Base-by-base conservation (phyloP, 2,797 vertebrate genomes). In the Enteromius thamalakanensis region DNA sequence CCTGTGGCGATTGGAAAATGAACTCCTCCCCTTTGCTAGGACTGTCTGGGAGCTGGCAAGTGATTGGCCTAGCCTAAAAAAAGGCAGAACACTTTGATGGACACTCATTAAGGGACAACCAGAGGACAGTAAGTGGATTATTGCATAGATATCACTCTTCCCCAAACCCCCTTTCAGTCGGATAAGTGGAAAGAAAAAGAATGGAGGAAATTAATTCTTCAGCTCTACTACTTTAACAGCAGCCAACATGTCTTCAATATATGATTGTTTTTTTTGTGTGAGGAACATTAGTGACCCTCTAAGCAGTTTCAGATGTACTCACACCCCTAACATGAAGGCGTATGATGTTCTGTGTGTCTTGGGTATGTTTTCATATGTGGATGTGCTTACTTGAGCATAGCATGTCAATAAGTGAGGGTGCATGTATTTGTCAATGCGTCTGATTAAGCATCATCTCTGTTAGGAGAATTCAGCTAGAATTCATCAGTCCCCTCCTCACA, bases 181-280 rank as follows among this genome's bases (percentile, higher is more conserved):
- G 19, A n/a, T 10, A 58, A 58, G 10, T 68, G 47, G 32, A 45
- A 19, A 70, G 62, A 47, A 77, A 23, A 47, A 19, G 40, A 70
- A 29, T 83, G 42, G 9, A 49, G 37, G 51, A 77, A 21, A 60
- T 45, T 21, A 62, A 68, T 82, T 67, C 23, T 78, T 60, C 19
- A 70, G 65, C 15, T n/a, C 69, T 76, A 65, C 62, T 68, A 45
- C 69, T 82, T 76, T 45, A 82, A 76, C 23, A 23, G 49, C 70
- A 65, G 15, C 32, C 62, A 42, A 45, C 29, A 21, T 68, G 34
- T 26, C 23, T 42, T 78, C 42, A 23, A 34, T 79, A 55, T 51
- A 68, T 45, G 10, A 83, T 15, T 76, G 14, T 32, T 32, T 76
- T 17, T 6, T 21, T 51, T 76, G 32, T 79, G 47, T 53, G 72